phyloP scores from a whole-genome alignment of 2,888 invertebrate genomes.

The Drosophila acutilabella region DNA sequence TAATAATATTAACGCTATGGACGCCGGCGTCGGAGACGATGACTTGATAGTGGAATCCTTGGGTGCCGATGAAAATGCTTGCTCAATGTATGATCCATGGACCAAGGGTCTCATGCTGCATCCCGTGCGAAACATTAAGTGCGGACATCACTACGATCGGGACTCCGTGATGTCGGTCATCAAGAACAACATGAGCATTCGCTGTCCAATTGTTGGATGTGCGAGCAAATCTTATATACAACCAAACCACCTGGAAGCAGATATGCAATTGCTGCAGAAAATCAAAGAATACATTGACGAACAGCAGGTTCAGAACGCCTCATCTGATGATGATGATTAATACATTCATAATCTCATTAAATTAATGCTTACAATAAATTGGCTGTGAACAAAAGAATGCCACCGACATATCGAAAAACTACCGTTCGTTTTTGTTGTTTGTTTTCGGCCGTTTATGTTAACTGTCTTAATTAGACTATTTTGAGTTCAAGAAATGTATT shows the following conservation, averaged over 20 bases:
- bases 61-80: not conserved
- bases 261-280: conserved; percentile 15
- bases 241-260: conserved; percentile 25
- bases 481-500: too few relatives aligned
- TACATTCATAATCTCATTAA: not conserved
- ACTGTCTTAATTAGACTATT: too few relatives aligned
- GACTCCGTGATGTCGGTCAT: conserved; percentile 30
- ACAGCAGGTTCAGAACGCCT: not conserved
- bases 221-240: conserved; percentile 31
- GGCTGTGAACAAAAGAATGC: not conserved
- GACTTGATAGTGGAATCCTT: conserved; percentile 1
- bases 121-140: conserved; percentile 48
- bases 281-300: conserved; percentile 11
- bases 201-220: conserved; percentile 58
- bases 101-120: conserved; percentile 41
- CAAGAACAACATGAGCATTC: conserved; percentile 7
- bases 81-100: conserved; percentile 58
- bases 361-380: not conserved
- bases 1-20: not conserved
- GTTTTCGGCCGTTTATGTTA: too few relatives aligned
- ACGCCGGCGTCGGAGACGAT: not conserved
- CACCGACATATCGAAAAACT: not conserved
- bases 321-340: conserved; percentile 16
- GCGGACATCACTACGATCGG: conserved; percentile 55
- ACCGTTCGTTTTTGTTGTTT: too few relatives aligned